Conservation (phyloP, 2,888 invertebrate genomes). For the Limulus polyphemus region DNA sequence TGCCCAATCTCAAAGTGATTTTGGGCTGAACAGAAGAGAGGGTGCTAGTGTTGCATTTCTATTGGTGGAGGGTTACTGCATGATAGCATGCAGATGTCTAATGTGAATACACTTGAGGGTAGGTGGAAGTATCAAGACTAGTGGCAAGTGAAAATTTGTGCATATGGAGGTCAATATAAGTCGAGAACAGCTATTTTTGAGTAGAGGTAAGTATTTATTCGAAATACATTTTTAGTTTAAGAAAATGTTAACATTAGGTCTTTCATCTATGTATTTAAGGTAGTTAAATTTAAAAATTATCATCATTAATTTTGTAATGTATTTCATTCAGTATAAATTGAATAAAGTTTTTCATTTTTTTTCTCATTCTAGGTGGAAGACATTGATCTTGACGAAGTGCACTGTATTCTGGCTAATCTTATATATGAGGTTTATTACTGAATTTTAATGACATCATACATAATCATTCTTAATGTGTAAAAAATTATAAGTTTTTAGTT, state of each 20-base stretch:
- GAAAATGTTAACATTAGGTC: too few species aligned
- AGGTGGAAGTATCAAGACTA: not conserved
- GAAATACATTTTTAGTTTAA: too few species aligned
- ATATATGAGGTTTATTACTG: constrained; percentile 56
- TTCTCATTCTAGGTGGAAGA: constrained; percentile 45
- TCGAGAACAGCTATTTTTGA: not conserved
- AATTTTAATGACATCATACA: not conserved
- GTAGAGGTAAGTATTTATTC: not conserved
- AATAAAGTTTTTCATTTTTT: not conserved
- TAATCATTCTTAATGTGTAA: constrained; percentile 6
- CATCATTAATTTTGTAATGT: too few species aligned
- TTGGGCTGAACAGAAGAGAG: not conserved
- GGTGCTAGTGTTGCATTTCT: not conserved
- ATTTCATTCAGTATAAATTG: too few species aligned
- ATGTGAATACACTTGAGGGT: too few species aligned
- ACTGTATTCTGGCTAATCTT: constrained; percentile 90
- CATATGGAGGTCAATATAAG: not conserved
- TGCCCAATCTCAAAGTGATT: not conserved
- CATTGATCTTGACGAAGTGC: constrained; percentile 84
- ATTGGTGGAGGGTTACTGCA: not conserved
- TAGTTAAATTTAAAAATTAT: too few species aligned
- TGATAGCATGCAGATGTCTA: too few species aligned
- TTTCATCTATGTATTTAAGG: too few species aligned
- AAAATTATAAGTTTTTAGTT: constrained; percentile 1
- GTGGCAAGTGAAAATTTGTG: not conserved